Evolutionary conservation across 2,888 invertebrate species (phyloP), one percentile per base, ranked within the genome.

Genomic region (Volucella zonaria): DNA sequence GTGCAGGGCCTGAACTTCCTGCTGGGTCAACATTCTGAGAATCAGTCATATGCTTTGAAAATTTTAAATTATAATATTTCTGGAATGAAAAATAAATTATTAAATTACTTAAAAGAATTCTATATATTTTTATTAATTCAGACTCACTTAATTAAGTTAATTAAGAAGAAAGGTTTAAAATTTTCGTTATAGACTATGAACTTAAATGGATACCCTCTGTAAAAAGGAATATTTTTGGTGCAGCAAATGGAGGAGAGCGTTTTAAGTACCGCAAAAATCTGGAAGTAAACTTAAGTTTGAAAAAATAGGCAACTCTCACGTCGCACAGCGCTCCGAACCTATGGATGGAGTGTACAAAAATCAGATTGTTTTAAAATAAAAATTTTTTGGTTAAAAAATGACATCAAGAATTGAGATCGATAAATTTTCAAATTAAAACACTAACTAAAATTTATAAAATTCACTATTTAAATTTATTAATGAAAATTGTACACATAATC

Each of bases 61-160:
- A 61, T 61, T 15, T 45, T 61, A 47, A 61, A 45, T 11, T 61
- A 61, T 23, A 61, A 61, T 61, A 61, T 61, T 45, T 45, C 61
- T 45, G 61, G 62, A 49, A 49, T 62, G 42, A 62, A 49, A 62
- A 62, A 49, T 62, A 49, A 45, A 45, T n/a, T 61, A 45, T 61
- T 61, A 45, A 61, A 45, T 23, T 61, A 47, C 45, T 23, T 49
- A 64, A 64, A 64, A 49, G 51, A 49, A 64, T 64, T 64, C 18
- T 15, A 49, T 31, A 38, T 64, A 49, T 64, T 64, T 64, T 38
- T 64, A 43, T 15, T 51, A 18, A 49, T 31, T 40, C n/a, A 62
- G 47, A 47, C 62, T n/a, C 47, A 62, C 31, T 64, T 64, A 64
- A 11, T 49, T 12, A 49, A 64, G n/a, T 38, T 51, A 45, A 38